Evolutionary conservation across 2,113 vertebrate species (phyloP).

Genomic region (Syngnathoides biaculeatus): DNA sequence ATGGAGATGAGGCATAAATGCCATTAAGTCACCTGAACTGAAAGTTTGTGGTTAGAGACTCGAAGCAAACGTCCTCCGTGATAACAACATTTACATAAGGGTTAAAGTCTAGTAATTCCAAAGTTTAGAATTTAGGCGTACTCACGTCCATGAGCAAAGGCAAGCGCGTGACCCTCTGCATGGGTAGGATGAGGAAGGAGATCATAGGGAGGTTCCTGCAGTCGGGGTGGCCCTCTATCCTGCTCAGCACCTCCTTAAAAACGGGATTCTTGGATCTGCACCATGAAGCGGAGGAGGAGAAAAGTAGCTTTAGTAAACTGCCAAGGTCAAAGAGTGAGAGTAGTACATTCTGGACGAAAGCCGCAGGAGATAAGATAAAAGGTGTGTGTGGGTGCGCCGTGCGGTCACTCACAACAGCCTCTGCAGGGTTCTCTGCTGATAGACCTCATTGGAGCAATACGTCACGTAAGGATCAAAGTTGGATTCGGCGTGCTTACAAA

Average conservation of each 20-base stretch:
- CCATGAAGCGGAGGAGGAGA: neutral
- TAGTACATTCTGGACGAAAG: constrained; percentile 14
- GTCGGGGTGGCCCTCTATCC: constrained; percentile 86
- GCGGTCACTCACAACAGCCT: constrained; percentile 82
- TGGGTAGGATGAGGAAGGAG: constrained; percentile 97
- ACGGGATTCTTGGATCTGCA: constrained; percentile 77
- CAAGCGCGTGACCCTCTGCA: constrained; percentile 96
- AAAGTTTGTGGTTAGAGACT: constrained; percentile 14
- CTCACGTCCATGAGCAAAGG: constrained; percentile 97
- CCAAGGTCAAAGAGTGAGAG: constrained; percentile 10
- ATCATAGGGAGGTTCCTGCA: constrained; percentile 95
- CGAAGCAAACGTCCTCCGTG: constrained; percentile 12
- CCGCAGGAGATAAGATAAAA: constrained; percentile 13
- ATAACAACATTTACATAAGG: constrained; percentile 45
- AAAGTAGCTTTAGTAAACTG: constrained; percentile 4
- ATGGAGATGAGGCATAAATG: constrained; percentile 10
- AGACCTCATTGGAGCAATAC: constrained; percentile 97
- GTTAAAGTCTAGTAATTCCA: constrained; percentile 28
- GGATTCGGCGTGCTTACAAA: constrained; percentile 80
- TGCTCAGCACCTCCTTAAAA: constrained; percentile 85
- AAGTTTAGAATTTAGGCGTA: constrained; percentile 11
- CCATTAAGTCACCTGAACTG: constrained; percentile 18
- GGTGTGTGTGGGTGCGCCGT: neutral
- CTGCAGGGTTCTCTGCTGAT: constrained; percentile 93
- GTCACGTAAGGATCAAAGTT: constrained; percentile 92